Percentiles rank a stretch among this genome's conserved stretches.
Conservation (phyloP, 2,797 vertebrate genomes). For the Hapalemur alaotrensis region DNA sequence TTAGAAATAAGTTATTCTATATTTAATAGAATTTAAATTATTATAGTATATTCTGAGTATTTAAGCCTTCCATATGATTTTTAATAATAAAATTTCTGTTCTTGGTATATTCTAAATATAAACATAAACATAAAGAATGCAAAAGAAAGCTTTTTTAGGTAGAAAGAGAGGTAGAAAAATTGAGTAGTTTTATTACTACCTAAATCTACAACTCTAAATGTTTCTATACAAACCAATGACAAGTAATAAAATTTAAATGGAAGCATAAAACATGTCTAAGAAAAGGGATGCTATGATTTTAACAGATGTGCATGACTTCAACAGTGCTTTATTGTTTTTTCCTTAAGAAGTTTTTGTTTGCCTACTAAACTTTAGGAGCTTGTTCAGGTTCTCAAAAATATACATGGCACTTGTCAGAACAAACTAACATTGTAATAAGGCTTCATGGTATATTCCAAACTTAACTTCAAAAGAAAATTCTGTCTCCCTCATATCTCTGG, state of each 20-base stretch:
- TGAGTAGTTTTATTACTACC: not conserved
- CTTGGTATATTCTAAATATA: slow-evolving; percentile 22
- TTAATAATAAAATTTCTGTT: not conserved
- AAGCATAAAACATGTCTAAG: slow-evolving; percentile 16
- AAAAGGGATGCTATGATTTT: slow-evolving; percentile 14
- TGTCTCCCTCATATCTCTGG: not conserved
- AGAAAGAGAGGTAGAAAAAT: not conserved
- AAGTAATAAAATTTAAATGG: slow-evolving; percentile 25
- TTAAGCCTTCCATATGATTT: not conserved
- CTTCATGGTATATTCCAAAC: not conserved
- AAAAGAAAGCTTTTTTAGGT: not conserved
- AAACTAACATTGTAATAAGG: not conserved
- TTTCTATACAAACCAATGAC: not conserved
- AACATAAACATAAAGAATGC: not conserved
- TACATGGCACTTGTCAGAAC: not conserved
- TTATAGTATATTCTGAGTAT: not conserved
- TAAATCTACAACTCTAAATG: slow-evolving; percentile 30
- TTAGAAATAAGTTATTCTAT: slow-evolving; percentile 28
- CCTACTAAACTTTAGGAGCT: not conserved
- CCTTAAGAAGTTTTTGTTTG: not conserved
- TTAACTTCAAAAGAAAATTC: not conserved
- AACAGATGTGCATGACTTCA: not conserved
- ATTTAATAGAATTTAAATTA: not conserved
- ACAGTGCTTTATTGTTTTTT: not conserved
- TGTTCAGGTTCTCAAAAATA: not conserved